Evolutionary conservation across 30 jellyfish, hydroid and myxozoan genomes (phyloP), one percentile per base, ranked within the genome.

Genomic region (Aurelia sp.): DNA sequence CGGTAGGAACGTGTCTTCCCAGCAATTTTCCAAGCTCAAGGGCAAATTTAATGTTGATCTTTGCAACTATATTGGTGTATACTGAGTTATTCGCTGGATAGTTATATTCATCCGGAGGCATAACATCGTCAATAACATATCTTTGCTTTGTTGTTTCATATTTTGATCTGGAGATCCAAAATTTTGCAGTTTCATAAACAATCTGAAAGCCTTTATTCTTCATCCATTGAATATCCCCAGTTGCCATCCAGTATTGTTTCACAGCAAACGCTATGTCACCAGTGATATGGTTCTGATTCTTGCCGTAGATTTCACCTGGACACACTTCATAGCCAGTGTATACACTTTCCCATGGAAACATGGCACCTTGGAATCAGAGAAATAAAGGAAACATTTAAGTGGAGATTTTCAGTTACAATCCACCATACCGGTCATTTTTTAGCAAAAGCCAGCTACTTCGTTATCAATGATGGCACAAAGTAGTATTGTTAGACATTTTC

Each of bases 321-420:
- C 94, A 88, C 13, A 88, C 97, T 55, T 88, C 97, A 44, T 40
- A 55, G 11, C 97, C 97, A 59, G 90, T 74, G 19, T 79, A 55
- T 9, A 95, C 91, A 72, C 97, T 88, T 69, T 88, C 97, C 97
- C 97, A 88, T 61, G 97, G 97, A 73, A 79, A 88, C 97, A 88
- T 88, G 6, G 95, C 97, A 10, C 97, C 97, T 88, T 44, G 13
- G 51, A 40, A 40, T 40, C 33, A 27, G 33, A 27, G 51, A 10
- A 44, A 44, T 44, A 44, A 44, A 13, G 8, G 10, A 44, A 44
- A 44, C 16, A 44, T 44, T 6, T n/a, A n/a, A n/a, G n/a, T n/a
- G n/a, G n/a, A n/a, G n/a, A n/a, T n/a, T n/a, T n/a, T n/a, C n/a
- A n/a, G n/a, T n/a, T n/a, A n/a, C n/a, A n/a, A n/a, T n/a, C n/a